Base-by-base conservation (phyloP, 2,888 invertebrate genomes). In the Bibio marci region DNA sequence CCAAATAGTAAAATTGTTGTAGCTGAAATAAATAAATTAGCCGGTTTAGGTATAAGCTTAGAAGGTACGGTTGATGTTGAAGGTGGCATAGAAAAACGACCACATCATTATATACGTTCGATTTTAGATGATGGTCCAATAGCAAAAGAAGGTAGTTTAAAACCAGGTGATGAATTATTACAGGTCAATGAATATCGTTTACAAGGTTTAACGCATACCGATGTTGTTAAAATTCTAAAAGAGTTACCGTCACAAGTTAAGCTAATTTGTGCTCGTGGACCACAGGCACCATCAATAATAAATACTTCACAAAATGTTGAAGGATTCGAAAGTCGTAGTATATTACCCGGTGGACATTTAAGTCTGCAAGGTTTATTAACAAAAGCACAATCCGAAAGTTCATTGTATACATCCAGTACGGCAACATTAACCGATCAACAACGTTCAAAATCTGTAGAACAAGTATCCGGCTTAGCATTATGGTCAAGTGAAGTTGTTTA, bases 61-160 rank as follows among this genome's bases (percentile, higher is more conserved):
- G 95, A 97, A 65, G 97, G 98, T 26, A 98, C 97, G 0, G 97
- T 95, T 12, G 97, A 98, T 56, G 94, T 98, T 18, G 95, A 97
- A 64, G 83, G 87, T 50, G 98, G 97, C 3, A 76, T 85, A 49
- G 97, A 98, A 66, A 78, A 94, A 30, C 73, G 94, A 49, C 97
- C 98, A n/a, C 95, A 95, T 65, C 97, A 97, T 65, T 97, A 92
- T 57, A 95, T 98, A 51, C 75, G 97, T 48, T 90, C 91, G 26
- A 92, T 98, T 48, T 70, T 95, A 43, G 83, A 88, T 8, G 91
- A 95, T 55, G 97, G 98, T 4, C 97, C 98, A 0, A 94, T 97
- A 0, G 97, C 94, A 2, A 73, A 77, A 48, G 90, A 91, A 56
- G 90, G 87, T 3, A 74, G 76, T 41, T 69, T 98, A n/a, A 72